Conservation (phyloP, 2,113 vertebrate genomes). For the Amblyopsis rosae region DNA sequence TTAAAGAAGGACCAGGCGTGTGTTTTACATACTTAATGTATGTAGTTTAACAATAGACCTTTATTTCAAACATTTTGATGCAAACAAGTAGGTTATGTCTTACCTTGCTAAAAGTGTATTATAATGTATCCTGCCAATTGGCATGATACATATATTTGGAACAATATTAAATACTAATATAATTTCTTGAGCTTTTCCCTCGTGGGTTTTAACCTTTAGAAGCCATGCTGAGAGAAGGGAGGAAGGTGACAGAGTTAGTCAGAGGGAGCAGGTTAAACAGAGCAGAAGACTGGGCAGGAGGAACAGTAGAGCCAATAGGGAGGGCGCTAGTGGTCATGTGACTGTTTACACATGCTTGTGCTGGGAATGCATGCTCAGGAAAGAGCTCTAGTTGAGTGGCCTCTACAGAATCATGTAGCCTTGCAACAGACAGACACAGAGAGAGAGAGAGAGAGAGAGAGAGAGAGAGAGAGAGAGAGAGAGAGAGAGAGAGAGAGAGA, state of each 20-base stretch:
- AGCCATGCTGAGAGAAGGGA: background rate
- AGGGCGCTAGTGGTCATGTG: conserved; percentile 61
- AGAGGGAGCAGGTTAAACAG: background rate
- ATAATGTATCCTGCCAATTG: too few relatives aligned
- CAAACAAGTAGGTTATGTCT: too few relatives aligned
- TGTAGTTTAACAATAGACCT: too few relatives aligned
- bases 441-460: background rate
- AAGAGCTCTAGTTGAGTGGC: conserved; percentile 26
- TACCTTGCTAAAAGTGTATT: too few relatives aligned
- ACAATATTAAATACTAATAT: too few relatives aligned
- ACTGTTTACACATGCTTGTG: conserved; percentile 47
- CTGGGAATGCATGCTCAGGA: conserved; percentile 48
- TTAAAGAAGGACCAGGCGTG: too few relatives aligned
- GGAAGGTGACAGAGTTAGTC: background rate
- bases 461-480: background rate
- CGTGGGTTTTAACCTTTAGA: too few relatives aligned
- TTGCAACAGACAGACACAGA: background rate
- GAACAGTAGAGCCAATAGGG: conserved; percentile 19
- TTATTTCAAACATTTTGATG: too few relatives aligned
- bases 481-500: conserved; percentile 5
- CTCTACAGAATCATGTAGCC: conserved; percentile 41
- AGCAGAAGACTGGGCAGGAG: background rate
- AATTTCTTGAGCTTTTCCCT: too few relatives aligned
- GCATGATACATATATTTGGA: too few relatives aligned
- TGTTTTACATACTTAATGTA: too few relatives aligned